phyloP scores from a whole-genome alignment of 2,888 invertebrate genomes.

The Oithona nana region DNA sequence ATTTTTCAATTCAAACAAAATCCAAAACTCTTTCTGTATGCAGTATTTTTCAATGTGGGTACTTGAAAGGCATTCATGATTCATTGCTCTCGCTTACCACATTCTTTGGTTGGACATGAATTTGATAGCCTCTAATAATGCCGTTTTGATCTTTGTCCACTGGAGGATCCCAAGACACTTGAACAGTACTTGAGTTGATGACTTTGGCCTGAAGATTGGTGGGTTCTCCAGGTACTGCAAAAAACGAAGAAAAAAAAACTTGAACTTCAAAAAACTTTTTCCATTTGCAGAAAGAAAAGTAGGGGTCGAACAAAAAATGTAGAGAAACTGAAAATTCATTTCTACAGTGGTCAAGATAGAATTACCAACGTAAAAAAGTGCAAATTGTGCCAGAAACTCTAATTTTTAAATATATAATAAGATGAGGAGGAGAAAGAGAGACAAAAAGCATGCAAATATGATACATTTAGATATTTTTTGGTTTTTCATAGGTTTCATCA shows the following conservation, averaged over 20 bases:
- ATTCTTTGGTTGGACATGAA: conserved; percentile 71
- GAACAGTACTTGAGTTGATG: conserved; percentile 86
- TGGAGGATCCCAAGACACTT: conserved; percentile 86
- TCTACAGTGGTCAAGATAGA: too few relatives aligned
- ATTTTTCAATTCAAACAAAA: too few relatives aligned
- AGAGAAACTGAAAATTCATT: background rate
- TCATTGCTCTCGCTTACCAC: conserved; percentile 41
- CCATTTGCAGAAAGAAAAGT: conserved; percentile 4
- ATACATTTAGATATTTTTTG: too few relatives aligned
- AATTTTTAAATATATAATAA: too few relatives aligned
- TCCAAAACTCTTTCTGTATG: too few relatives aligned
- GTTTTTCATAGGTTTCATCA: too few relatives aligned
- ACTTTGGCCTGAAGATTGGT: conserved; percentile 70
- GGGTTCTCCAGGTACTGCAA: conserved; percentile 84
- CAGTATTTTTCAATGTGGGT: too few relatives aligned
- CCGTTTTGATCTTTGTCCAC: conserved; percentile 77
- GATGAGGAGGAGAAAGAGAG: too few relatives aligned
- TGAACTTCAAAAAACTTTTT: conserved; percentile 17
- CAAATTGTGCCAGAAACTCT: too few relatives aligned
- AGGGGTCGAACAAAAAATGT: background rate
- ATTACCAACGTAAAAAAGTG: too few relatives aligned
- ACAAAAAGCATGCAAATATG: too few relatives aligned
- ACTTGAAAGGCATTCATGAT: background rate
- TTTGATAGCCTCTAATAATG: conserved; percentile 87
- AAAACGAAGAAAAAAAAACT: conserved; percentile 17